Evolutionary conservation across 1,140 invertebrate species (phyloP).

Genomic region (Nephila pilipes): DNA sequence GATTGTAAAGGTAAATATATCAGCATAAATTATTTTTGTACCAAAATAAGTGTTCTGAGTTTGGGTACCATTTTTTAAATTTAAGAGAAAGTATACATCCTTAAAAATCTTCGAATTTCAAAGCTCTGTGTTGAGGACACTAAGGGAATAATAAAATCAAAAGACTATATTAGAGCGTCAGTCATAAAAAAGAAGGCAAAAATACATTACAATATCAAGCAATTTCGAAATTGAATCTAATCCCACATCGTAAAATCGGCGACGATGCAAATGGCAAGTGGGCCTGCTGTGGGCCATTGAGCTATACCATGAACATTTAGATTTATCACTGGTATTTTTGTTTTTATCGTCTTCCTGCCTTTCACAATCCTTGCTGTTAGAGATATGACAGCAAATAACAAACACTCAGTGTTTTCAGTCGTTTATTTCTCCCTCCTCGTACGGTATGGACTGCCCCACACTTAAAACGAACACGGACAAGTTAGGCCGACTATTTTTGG

Average conservation of each 20-base stretch:
- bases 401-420: background rate
- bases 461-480: conserved; percentile 15
- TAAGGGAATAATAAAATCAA: background rate
- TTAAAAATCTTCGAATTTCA: too few species aligned
- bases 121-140: too few species aligned
- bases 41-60: too few species aligned
- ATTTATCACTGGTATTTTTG: background rate
- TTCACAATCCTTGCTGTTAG: background rate
- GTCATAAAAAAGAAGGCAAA: background rate
- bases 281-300: background rate
- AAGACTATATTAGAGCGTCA: background rate
- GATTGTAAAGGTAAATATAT: too few species aligned
- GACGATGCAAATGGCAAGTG: background rate
- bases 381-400: conserved; percentile 18
- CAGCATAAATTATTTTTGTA: too few species aligned
- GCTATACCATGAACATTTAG: background rate
- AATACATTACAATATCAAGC: background rate
- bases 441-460: background rate
- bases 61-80: too few species aligned
- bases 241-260: background rate
- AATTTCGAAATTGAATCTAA: too few species aligned
- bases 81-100: too few species aligned
- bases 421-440: background rate
- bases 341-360: background rate
- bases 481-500: conserved; percentile 60